A percentile compares a stretch with the other conserved stretches of the same genome.
Conservation (phyloP, 2,888 invertebrate genomes). For the Anthrax anthrax region DNA sequence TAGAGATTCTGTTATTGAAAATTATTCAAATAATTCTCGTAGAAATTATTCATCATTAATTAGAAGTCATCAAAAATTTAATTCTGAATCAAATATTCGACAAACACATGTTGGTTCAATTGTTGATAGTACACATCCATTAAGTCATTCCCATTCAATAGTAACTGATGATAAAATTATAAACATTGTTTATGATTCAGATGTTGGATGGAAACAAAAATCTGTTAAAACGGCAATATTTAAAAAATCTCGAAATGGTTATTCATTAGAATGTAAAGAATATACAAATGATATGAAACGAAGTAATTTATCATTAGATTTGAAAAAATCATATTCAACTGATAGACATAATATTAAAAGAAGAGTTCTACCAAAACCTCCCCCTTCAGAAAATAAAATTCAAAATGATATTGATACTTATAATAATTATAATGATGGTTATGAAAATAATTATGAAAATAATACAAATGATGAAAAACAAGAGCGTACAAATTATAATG, state of each 20-base stretch:
- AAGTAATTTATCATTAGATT: constrained; percentile 28
- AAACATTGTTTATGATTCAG: constrained; percentile 35
- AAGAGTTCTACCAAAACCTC: no score
- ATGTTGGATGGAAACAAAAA: constrained; percentile 35
- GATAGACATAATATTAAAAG: not conserved
- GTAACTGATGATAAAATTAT: constrained; percentile 35
- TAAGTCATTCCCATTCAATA: constrained; percentile 34
- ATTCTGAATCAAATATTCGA: constrained; percentile 32
- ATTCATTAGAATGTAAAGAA: not conserved
- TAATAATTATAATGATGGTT: not conserved
- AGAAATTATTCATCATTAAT: no score
- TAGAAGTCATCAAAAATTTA: constrained; percentile 21
- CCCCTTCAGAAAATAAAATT: no score
- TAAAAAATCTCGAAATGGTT: not conserved
- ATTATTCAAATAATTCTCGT: no score
- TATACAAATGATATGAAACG: constrained; percentile 18
- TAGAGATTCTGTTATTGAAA: not conserved
- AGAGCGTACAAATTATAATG: not conserved
- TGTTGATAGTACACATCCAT: constrained; percentile 26
- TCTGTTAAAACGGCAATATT: constrained; percentile 9
- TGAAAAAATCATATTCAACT: constrained; percentile 21
- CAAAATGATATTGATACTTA: not conserved
- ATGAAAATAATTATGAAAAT: not conserved
- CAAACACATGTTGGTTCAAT: constrained; percentile 32
- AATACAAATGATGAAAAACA: not conserved